phyloP scores from a whole-genome alignment of 2,888 invertebrate genomes.

The Parnassius glacialis region DNA sequence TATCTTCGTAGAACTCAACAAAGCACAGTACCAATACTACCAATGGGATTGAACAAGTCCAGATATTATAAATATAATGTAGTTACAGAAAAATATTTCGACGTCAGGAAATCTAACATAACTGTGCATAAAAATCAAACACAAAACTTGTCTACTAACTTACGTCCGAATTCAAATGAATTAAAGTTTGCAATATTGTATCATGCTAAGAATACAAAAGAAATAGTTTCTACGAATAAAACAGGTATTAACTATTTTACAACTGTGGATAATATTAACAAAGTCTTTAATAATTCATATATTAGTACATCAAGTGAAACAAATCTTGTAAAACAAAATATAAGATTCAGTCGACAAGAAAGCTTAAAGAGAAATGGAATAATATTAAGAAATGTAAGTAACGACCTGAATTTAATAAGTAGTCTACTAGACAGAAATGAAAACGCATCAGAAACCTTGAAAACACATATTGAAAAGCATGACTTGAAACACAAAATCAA shows the following conservation, averaged over 20 bases:
- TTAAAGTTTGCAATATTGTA: constrained; percentile 1
- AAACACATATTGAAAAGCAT: constrained; percentile 30
- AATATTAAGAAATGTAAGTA: background rate
- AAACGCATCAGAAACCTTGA: constrained; percentile 27
- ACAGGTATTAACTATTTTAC: constrained; percentile 12
- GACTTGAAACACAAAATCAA: constrained; percentile 34
- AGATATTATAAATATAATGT: constrained; percentile 20
- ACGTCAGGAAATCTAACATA: background rate
- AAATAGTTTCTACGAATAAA: constrained; percentile 6
- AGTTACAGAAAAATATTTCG: constrained; percentile 5
- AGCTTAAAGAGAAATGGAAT: background rate
- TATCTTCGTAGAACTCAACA: background rate
- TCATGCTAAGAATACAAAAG: background rate
- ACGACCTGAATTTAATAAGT: background rate
- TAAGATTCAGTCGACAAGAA: background rate
- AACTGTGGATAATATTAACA: background rate
- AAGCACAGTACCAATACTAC: background rate
- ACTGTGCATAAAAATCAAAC: constrained; percentile 1
- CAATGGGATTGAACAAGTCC: constrained; percentile 7
- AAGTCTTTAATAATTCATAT: background rate
- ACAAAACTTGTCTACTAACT: constrained; percentile 4
- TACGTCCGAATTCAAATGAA: background rate
- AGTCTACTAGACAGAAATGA: constrained; percentile 17
- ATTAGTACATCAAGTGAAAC: background rate
- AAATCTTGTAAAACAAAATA: background rate